A percentile compares a stretch with the other conserved stretches of the same genome.
Conservation (phyloP, 2,888 invertebrate genomes). For the Sphaeridia pumilis region DNA sequence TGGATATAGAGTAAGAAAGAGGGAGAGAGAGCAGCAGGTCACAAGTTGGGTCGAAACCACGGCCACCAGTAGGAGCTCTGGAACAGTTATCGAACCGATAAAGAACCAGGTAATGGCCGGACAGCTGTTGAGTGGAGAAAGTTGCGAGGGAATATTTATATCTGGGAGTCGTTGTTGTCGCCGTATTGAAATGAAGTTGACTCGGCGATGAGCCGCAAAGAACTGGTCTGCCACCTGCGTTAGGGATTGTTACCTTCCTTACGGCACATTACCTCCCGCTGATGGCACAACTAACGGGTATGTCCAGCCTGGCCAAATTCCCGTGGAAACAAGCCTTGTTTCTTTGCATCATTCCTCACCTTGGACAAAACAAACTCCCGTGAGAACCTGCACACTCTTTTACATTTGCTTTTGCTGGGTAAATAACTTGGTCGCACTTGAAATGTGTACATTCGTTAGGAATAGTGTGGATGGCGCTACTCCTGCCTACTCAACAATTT, state of each 20-base stretch:
- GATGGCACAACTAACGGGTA: background rate
- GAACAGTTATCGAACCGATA: too few relatives aligned
- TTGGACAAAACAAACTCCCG: background rate
- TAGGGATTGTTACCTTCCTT: background rate
- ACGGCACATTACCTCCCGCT: constrained; percentile 1
- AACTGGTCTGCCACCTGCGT: background rate
- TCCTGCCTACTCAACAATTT: too few relatives aligned
- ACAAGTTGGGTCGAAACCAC: too few relatives aligned
- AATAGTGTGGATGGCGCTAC: too few relatives aligned
- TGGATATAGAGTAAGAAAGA: too few relatives aligned
- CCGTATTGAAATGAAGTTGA: constrained; percentile 2
- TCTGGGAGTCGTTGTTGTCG: too few relatives aligned
- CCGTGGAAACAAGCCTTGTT: background rate
- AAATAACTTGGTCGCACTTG: background rate
- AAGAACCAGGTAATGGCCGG: too few relatives aligned
- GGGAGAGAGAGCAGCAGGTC: too few relatives aligned
- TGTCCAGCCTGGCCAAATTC: background rate
- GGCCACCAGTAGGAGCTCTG: too few relatives aligned
- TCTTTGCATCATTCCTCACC: background rate
- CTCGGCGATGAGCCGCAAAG: background rate
- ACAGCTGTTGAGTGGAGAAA: too few relatives aligned
- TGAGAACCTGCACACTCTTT: background rate
- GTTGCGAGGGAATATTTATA: too few relatives aligned
- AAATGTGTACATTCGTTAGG: too few relatives aligned
- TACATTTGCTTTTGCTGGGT: background rate